These are phyloP conservation scores for Okamejei kenojei DNA, from an alignment of 2,797 vertebrate genomes.

Conservation along the genomic window DNA sequence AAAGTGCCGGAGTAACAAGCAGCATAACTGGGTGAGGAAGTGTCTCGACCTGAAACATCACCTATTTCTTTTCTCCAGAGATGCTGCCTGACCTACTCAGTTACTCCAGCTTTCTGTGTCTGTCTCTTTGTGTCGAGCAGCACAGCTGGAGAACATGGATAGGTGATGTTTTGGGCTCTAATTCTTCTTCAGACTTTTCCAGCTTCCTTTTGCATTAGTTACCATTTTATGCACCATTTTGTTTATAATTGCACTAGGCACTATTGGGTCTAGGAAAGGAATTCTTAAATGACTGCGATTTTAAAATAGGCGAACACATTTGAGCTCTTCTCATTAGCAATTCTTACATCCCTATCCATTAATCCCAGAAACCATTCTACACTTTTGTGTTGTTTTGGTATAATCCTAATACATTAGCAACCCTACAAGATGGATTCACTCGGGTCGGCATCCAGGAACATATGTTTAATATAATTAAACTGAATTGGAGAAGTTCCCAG, in stretches of 20 bases:
- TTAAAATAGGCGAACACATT: neutral
- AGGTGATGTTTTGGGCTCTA: too few relatives aligned
- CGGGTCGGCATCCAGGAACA: neutral
- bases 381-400: neutral
- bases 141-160: too few relatives aligned
- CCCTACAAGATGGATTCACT: too few relatives aligned
- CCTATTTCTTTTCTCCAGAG: neutral
- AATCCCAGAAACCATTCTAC: neutral
- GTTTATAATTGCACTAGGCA: neutral
- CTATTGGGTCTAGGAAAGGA: neutral
- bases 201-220: neutral
- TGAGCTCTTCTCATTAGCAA: neutral
- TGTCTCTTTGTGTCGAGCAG: too few relatives aligned
- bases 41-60: too few relatives aligned
- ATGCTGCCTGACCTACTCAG: too few relatives aligned
- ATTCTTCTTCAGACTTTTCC: too few relatives aligned
- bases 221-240: neutral
- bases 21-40: too few relatives aligned
- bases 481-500: neutral
- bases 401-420: neutral
- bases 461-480: neutral
- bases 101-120: too few relatives aligned
- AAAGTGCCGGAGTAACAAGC: too few relatives aligned
- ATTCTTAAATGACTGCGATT: too few relatives aligned
- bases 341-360: neutral